Conservation (phyloP, 1,140 invertebrate genomes). For the Asobara japonica region DNA sequence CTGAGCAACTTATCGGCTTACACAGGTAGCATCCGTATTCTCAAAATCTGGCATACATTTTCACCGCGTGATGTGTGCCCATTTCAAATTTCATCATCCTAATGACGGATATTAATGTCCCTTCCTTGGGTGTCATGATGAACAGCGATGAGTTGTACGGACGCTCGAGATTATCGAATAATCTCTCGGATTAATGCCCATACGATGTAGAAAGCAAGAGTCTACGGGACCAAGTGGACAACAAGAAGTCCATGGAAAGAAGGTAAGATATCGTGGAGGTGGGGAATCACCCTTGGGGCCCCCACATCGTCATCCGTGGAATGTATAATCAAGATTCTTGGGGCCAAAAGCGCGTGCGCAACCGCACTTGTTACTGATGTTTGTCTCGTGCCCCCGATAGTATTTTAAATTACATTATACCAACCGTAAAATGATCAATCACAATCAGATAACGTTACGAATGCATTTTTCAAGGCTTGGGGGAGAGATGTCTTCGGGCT, state of each 20-base stretch:
- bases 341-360: slow-evolving; percentile 22
- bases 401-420: slow-evolving; percentile 14
- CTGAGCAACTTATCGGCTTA: no score
- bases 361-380: slow-evolving; percentile 12
- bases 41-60: no score
- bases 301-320: slow-evolving; percentile 48
- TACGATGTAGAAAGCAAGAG: slow-evolving; percentile 2
- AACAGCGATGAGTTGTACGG: not conserved
- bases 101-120: not conserved
- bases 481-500: not conserved
- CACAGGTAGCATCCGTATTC: no score
- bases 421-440: slow-evolving; percentile 11
- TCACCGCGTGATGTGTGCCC: no score
- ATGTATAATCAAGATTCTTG: slow-evolving; percentile 60
- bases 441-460: not conserved
- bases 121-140: not conserved
- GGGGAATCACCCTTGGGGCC: not conserved
- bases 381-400: slow-evolving; percentile 16
- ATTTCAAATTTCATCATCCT: no score
- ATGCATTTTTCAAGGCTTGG: not conserved
- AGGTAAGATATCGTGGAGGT: not conserved
- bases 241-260: not conserved
- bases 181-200: not conserved
- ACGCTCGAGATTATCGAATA: not conserved
- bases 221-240: not conserved